phyloP scores from a whole-genome alignment of 1,140 invertebrate genomes.

The Drosophila azteca region DNA sequence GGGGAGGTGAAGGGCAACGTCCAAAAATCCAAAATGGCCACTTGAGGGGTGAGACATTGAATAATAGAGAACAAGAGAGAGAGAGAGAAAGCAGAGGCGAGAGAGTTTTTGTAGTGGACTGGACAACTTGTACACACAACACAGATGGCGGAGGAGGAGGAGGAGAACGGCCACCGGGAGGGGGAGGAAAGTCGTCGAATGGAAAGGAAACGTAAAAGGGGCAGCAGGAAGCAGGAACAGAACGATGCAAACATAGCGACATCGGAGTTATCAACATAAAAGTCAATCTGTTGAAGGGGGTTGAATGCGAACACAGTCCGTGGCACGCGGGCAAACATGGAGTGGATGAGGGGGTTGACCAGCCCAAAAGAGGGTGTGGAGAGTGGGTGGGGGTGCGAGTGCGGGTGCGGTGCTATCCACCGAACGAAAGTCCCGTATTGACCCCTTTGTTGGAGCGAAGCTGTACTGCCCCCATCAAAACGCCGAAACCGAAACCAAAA shows the following conservation, averaged over 20 bases:
- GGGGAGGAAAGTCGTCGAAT: not conserved
- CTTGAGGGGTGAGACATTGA: conserved; percentile 48
- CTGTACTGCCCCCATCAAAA: conserved; percentile 7
- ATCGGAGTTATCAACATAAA: conserved; percentile 61
- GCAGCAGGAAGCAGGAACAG: conserved; percentile 5
- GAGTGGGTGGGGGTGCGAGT: not conserved
- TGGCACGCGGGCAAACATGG: not conserved
- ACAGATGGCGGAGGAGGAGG: not conserved
- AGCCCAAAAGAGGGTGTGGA: too few relatives aligned
- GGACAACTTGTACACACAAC: conserved; percentile 35
- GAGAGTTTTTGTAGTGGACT: conserved; percentile 39
- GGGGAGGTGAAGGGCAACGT: conserved; percentile 32
- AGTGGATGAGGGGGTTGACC: not conserved
- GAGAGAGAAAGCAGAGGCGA: not conserved
- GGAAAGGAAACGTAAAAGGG: conserved; percentile 9
- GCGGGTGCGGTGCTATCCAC: conserved; percentile 8
- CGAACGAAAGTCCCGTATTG: conserved; percentile 45
- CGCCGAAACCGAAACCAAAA: conserved; percentile 34
- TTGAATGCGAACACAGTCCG: conserved; percentile 52
- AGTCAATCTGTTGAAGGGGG: conserved; percentile 70
- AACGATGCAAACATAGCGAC: conserved; percentile 23
- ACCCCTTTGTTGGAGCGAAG: conserved; percentile 59
- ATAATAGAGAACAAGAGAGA: not conserved
- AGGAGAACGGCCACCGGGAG: not conserved
- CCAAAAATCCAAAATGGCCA: conserved; percentile 68